A percentile compares a stretch with the other conserved stretches of the same genome.
Evolutionary conservation across 2,888 invertebrate genomes (phyloP).

Genomic region (Netelia inedita): DNA sequence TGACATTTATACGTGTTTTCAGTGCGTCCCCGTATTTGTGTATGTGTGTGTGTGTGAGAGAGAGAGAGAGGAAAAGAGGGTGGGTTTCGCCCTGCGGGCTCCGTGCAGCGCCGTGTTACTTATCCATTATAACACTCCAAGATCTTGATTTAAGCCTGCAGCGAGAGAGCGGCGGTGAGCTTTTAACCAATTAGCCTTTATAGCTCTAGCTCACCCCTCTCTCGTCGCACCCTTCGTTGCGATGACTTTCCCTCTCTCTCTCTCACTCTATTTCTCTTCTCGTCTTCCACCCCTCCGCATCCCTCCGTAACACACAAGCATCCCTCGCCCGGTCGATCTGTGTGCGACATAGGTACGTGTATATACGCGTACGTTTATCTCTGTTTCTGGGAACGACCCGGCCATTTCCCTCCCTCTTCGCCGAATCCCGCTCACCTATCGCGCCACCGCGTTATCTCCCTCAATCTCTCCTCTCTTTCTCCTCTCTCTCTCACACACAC

Average conservation of each 20-base stretch:
- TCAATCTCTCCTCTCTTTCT: slow-evolving; percentile 55
- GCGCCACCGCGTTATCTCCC: slow-evolving; percentile 75
- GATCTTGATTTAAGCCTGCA: slow-evolving; percentile 85
- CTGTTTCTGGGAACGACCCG: slow-evolving; percentile 58
- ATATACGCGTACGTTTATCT: slow-evolving; percentile 43
- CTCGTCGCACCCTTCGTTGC: slow-evolving; percentile 53
- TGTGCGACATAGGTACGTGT: background rate
- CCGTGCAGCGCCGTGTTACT: slow-evolving; percentile 84
- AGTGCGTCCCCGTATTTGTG: slow-evolving; percentile 33
- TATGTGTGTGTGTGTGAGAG: slow-evolving; percentile 32
- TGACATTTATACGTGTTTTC: slow-evolving; percentile 57
- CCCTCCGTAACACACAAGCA: slow-evolving; percentile 41
- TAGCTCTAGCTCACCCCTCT: slow-evolving; percentile 78
- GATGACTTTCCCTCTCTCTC: slow-evolving; percentile 28
- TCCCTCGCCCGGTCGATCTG: slow-evolving; percentile 44
- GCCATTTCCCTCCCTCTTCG: slow-evolving; percentile 62
- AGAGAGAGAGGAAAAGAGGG: slow-evolving; percentile 66
- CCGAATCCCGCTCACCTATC: slow-evolving; percentile 57
- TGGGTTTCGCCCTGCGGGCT: slow-evolving; percentile 73
- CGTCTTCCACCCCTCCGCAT: slow-evolving; percentile 14
- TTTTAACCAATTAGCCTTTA: slow-evolving; percentile 86
- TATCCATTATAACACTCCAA: slow-evolving; percentile 86
- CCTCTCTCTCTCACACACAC: slow-evolving; percentile 47
- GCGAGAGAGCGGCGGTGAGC: slow-evolving; percentile 82
- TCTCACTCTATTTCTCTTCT: slow-evolving; percentile 27